These are phyloP conservation scores for Lordiphosa collinella DNA, from an alignment of 1,140 invertebrate genomes.

Conservation along the genomic window DNA sequence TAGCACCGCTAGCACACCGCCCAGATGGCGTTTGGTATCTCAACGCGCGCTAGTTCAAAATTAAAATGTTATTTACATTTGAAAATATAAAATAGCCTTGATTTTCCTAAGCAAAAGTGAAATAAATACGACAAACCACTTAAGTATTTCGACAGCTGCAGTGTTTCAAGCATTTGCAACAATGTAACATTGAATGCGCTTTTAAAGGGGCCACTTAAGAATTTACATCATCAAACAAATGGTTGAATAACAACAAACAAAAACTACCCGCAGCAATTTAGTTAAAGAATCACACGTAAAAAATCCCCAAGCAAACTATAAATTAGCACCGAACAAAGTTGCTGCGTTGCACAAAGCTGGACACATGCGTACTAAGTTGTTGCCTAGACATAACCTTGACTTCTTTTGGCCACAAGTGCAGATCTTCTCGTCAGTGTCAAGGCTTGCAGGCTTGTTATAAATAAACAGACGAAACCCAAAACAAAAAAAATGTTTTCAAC, in stretches of 20 bases:
- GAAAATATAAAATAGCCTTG: neutral
- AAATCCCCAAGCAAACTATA: slow-evolving; percentile 38
- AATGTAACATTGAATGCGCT: too few species aligned
- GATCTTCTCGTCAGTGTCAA: slow-evolving; percentile 35
- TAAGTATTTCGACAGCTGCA: neutral
- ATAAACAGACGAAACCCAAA: slow-evolving; percentile 27
- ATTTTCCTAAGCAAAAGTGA: too few species aligned
- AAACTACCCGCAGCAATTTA: slow-evolving; percentile 39
- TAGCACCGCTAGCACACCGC: too few species aligned
- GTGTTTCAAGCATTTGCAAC: too few species aligned
- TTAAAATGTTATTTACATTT: neutral
- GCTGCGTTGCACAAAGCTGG: slow-evolving; percentile 19
- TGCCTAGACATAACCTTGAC: slow-evolving; percentile 61
- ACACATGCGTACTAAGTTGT: slow-evolving; percentile 30
- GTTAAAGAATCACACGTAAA: slow-evolving; percentile 1
- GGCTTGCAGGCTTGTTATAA: slow-evolving; percentile 43
- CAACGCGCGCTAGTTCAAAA: slow-evolving; percentile 3
- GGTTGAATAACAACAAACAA: neutral
- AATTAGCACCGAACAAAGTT: slow-evolving; percentile 57
- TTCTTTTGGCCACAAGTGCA: slow-evolving; percentile 32
- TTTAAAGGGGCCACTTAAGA: neutral
- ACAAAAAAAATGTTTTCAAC: slow-evolving; percentile 29
- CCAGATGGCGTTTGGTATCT: too few species aligned
- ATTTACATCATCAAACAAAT: neutral
- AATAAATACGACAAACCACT: too few species aligned